Evolutionary conservation across 2,888 invertebrate genomes (phyloP), one percentile per base, ranked within the genome.

Genomic region (Fissipunctia ypsillon): DNA sequence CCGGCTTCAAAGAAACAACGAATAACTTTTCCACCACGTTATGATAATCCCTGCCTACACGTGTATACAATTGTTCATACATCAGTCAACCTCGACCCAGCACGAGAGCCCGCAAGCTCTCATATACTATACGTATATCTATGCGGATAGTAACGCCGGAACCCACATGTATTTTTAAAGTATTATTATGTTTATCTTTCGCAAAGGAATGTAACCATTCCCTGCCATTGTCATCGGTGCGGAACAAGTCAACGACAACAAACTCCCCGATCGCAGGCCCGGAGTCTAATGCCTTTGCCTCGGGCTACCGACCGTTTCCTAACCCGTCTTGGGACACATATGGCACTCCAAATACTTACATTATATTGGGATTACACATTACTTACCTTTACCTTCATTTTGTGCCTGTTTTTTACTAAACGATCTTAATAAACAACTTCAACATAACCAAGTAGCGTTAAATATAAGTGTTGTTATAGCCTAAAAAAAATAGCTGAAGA

Each of bases 341-440:
- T 69, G 75, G 63, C 73, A 63, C 73, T 64, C 65, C 67, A 56
- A 80, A 77, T 76, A 67, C 77, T 76, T 70, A 82, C 73, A 76
- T 73, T 77, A 77, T 73, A 76, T 82, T 63, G 57, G 61, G 12
- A 84, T 84, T 76, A 80, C 81, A 84, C 69, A 82, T 67, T 71
- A 70, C 77, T 84, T 84, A 82, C 80, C 64, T 72, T 60, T 71
- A 78, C 43, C 50, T 60, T 56, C 45, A 59, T 57, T 71, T 75
- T 69, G 43, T 76, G 76, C 45, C 70, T 22, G 38, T 76, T 65
- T 72, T 77, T 77, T 82, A 57, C 31, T 25, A 63, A 70, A 66
- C n/a, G 66, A 63, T 57, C 66, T 25, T 56, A 71, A 71, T 71
- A 82, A 71, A 77, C 59, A 38, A 64, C 43, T 54, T 54, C 35